phyloP scores from a whole-genome alignment of 2,888 invertebrate species.

The Notocelia uddmanniana region DNA sequence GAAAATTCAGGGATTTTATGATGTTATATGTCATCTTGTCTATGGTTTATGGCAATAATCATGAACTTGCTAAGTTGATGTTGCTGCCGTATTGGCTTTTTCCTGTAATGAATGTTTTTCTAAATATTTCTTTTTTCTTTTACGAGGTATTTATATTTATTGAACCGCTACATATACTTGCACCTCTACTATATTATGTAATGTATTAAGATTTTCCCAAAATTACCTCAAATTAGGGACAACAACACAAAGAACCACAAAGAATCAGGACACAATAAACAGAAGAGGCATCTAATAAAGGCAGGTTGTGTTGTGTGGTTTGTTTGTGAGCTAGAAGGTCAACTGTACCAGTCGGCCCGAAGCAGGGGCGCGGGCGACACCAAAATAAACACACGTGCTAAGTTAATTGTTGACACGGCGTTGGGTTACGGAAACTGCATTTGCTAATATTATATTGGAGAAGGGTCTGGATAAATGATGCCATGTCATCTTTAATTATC shows the following conservation, averaged over 20 bases:
- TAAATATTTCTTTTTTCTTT: too few relatives aligned
- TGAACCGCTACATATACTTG: too few relatives aligned
- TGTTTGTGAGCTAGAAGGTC: conserved; percentile 4
- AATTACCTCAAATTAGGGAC: not conserved
- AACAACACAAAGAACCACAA: not conserved
- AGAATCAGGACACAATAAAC: not conserved
- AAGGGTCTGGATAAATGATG: not conserved
- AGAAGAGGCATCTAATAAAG: not conserved
- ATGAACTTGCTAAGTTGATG: not conserved
- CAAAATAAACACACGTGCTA: conserved; percentile 13
- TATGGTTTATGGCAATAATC: not conserved
- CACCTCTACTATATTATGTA: not conserved
- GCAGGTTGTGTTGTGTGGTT: not conserved
- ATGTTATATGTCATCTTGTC: not conserved
- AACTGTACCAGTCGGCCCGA: not conserved
- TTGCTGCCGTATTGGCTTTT: not conserved
- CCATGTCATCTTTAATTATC: not conserved
- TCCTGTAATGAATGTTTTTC: not conserved
- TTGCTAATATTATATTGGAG: conserved; percentile 6
- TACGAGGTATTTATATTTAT: too few relatives aligned
- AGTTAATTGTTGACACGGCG: not conserved
- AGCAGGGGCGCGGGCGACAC: not conserved
- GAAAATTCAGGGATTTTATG: not conserved
- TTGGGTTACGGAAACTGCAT: not conserved
- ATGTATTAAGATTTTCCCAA: not conserved